A percentile compares a stretch with the other conserved stretches of the same genome.
phyloP scores from a whole-genome alignment of 2,113 vertebrate genomes.

The Amia ocellicauda region DNA sequence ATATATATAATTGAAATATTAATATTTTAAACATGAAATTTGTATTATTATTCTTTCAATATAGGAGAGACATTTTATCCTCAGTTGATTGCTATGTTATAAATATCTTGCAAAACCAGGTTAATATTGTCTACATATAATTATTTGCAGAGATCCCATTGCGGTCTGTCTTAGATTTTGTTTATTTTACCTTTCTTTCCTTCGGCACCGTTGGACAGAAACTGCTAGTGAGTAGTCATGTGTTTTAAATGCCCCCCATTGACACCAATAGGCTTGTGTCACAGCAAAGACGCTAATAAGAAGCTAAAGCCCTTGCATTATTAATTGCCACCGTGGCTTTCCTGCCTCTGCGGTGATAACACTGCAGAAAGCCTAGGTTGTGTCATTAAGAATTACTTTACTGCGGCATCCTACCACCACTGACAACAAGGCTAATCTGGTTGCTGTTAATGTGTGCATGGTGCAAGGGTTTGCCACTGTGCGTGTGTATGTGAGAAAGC shows the following conservation, averaged over 20 bases:
- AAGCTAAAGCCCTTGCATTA: constrained; percentile 1
- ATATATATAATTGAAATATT: too few species aligned
- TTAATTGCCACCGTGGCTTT: not conserved
- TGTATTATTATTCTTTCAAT: too few species aligned
- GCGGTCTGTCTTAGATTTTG: not conserved
- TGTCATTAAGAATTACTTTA: constrained; percentile 9
- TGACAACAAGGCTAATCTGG: not conserved
- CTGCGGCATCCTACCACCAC: not conserved
- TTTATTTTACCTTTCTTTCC: not conserved
- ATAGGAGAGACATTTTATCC: too few species aligned
- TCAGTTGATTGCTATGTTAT: too few species aligned
- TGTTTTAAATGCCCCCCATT: not conserved
- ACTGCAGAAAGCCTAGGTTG: not conserved
- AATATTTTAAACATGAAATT: too few species aligned
- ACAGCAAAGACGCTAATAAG: constrained; percentile 1
- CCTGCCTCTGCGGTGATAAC: not conserved
- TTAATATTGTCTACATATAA: too few species aligned
- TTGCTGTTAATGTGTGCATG: not conserved
- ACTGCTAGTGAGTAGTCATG: too few species aligned
- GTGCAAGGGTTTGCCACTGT: not conserved
- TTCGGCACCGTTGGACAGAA: too few species aligned
- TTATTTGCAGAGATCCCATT: not conserved
- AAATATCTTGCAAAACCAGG: too few species aligned
- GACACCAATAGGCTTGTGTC: not conserved
- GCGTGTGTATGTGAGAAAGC: not conserved